Base-by-base conservation (phyloP, 1,140 invertebrate genomes). In the Pectinophora gossypiella region DNA sequence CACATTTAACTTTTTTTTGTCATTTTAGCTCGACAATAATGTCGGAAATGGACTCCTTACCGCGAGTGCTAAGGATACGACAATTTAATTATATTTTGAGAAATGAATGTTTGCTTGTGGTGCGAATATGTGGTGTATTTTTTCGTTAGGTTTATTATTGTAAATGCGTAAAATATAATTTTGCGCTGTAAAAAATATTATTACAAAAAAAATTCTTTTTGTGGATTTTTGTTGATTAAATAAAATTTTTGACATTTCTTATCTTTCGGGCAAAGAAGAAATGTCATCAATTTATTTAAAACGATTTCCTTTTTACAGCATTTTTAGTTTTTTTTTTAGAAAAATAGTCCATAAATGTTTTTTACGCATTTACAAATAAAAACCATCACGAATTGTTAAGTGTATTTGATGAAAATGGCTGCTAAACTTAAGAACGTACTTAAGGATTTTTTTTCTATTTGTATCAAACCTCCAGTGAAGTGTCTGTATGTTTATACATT, bases 361-460 rank as follows among this genome's bases (percentile, higher is more conserved):
- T 40, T 40, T n/a, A 32, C 16, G 36, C 7, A 40, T 40, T 40
- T 40, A 40, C 36, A 40, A 40, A 40, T 15, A 10, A 15, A 40
- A 13, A 15, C 15, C 7, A 32, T 9, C 36, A 12, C 23, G 23
- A 27, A 6, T 5, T 27, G 5, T 18, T 15, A 40, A 40, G 10
- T 15, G n/a, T 2, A 40, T 40, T 16, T 40, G 36, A 40, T 46
- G 43, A 52, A 57, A 45, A 56, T 64, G 78, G 78, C 76, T 75
- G 76, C 78, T 82, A 75, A n/a, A 75, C 75, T 82, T 82, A 82
- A 70, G 61, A 53, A 61, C 52, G 81, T 85, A 85, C 78, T 85
- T 85, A 84, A 73, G 62, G 21, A 47, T 54, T 55, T 56, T 55
- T 61, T 66, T 61, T 65, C 54, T 62, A 56, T 66, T 67, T 61